A percentile compares a stretch with the other conserved stretches of the same genome.
Conservation (phyloP, 2,113 vertebrate species). For the Apodemus speciosus region DNA sequence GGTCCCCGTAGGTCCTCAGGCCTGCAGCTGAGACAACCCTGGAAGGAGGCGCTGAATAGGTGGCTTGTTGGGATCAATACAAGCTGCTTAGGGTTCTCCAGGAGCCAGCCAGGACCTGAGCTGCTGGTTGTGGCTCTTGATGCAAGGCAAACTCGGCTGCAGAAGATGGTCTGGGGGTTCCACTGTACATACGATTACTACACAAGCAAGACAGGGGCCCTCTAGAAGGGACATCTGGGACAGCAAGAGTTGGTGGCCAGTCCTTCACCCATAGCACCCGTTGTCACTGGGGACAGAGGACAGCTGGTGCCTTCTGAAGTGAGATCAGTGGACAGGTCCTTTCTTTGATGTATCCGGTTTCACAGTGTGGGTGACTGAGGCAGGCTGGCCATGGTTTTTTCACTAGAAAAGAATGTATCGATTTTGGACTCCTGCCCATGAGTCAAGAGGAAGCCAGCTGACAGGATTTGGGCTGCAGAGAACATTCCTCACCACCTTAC, state of each 20-base stretch:
- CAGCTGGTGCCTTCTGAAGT: accelerated
- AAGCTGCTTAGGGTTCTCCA: no score
- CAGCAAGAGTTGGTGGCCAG: neutral
- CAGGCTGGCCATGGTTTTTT: neutral
- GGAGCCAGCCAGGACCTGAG: neutral
- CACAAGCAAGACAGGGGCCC: no score
- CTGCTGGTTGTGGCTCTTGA: neutral
- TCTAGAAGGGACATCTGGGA: neutral
- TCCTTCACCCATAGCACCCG: neutral
- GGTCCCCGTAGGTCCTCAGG: accelerated
- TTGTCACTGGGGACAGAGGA: neutral
- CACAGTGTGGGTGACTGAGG: neutral
- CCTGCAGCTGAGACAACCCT: neutral
- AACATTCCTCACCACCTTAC: neutral
- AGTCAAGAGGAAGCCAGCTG: neutral
- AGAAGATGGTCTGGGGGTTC: neutral
- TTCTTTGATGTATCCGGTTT: neutral
- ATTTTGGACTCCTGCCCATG: neutral
- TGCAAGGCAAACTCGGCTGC: no score
- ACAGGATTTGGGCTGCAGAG: neutral
- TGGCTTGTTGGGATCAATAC: accelerated
- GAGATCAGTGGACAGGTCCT: neutral
- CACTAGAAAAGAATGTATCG: neutral
- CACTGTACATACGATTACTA: no score
- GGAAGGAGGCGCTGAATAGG: neutral